Base-by-base conservation (phyloP, 1,140 invertebrate species). In the Parapsyche elsis region DNA sequence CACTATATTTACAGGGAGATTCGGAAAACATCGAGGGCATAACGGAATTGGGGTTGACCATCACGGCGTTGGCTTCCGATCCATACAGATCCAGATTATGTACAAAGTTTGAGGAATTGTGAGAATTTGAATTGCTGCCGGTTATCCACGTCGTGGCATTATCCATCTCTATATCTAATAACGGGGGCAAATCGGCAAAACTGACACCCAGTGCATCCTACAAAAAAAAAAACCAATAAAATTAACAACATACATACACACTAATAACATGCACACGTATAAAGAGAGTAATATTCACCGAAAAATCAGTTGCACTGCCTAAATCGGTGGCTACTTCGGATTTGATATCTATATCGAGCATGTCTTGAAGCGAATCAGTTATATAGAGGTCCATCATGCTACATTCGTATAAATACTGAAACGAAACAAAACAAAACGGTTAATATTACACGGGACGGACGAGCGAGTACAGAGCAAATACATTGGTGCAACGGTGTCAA, bases 341-440 rank as follows among this genome's bases (percentile, higher is more conserved):
- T 84, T 95, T 94, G 30, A 95, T 95, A 85, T 95, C 94, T 84
- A 94, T 93, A 84, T 93, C 94, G 79, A 95, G 90, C 92, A 96
- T 95, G 84, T 92, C 91, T 84, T 94, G 93, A 85, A 94, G 89
- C 9, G 93, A 94, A 84, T 92, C 91, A 10, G 90, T 91, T 81
- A 91, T 91, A 84, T 91, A 92, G 80, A 91, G 87, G 85, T 92
- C 91, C 87, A 91, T 81, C n/a, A 86, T 91, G 19, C 78, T 71
- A 73, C 86, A 86, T 73, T 90, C 89, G 83, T 87, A 88, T 84
- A 87, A 23, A 38, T 24, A 87, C 90, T 91, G 85, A 24, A 88
- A 88, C 61, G 59, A 75, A 61, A 78, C 30, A 83, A 71, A 24
- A 75, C 16, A 80, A 16, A 19, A 38, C 1, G 7, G 30, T 16